Evolutionary conservation across 1,140 invertebrate genomes (phyloP).

Genomic region (Dryas iulia): DNA sequence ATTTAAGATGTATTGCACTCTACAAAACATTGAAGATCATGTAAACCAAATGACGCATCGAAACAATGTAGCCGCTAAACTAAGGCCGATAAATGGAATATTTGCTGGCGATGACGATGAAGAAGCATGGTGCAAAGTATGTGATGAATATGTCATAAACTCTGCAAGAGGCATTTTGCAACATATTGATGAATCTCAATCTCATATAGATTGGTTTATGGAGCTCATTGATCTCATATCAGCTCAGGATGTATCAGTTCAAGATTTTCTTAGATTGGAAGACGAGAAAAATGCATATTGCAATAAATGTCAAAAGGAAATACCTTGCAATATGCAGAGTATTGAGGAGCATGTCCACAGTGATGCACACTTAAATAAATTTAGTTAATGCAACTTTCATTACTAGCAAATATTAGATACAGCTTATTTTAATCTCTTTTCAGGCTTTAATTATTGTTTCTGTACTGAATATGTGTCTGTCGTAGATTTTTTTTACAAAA

Average conservation of each 20-base stretch:
- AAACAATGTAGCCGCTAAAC: slow-evolving; percentile 40
- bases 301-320: slow-evolving; percentile 50
- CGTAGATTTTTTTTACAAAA: neutral
- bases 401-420: neutral
- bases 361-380: slow-evolving; percentile 47
- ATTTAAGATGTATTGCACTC: slow-evolving; percentile 37
- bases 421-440: neutral
- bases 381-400: slow-evolving; percentile 31
- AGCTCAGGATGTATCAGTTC: slow-evolving; percentile 50
- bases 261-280: slow-evolving; percentile 50
- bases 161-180: slow-evolving; percentile 39
- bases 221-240: slow-evolving; percentile 55
- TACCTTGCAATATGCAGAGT: slow-evolving; percentile 42
- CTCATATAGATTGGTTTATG: slow-evolving; percentile 55
- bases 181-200: slow-evolving; percentile 53
- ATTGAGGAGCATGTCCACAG: slow-evolving; percentile 52
- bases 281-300: slow-evolving; percentile 56
- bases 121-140: slow-evolving; percentile 63
- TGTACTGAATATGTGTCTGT: neutral
- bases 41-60: slow-evolving; percentile 51
- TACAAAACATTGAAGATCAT: slow-evolving; percentile 53
- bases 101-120: slow-evolving; percentile 51
- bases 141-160: slow-evolving; percentile 52
- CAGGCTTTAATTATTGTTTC: neutral
- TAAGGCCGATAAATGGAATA: slow-evolving; percentile 59